These are phyloP conservation scores for Cephus sareptanus DNA, from an alignment of 2,888 invertebrate genomes.

Conservation along the genomic window DNA sequence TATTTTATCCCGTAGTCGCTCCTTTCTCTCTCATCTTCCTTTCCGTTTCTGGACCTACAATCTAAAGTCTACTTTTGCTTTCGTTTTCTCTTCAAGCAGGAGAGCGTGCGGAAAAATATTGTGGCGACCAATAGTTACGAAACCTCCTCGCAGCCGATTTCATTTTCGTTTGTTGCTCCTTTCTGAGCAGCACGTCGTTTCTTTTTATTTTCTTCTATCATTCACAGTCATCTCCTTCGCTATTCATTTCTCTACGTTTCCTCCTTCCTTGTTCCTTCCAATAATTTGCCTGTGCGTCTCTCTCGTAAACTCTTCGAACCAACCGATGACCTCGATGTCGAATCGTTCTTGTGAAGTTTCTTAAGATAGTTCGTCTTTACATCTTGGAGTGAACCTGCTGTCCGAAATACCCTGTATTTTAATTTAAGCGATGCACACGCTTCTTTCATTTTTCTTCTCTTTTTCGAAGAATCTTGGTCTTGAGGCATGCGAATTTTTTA, in stretches of 20 bases:
- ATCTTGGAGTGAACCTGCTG: no score
- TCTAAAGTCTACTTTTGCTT: no score
- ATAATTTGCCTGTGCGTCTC: background rate
- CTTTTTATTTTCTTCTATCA: background rate
- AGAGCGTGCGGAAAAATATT: background rate
- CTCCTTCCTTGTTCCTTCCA: no score
- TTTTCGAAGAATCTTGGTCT: no score
- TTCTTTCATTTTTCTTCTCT: no score
- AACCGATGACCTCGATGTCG: constrained; percentile 3
- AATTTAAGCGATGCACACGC: no score
- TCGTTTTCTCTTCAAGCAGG: no score
- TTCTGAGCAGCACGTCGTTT: constrained; percentile 2
- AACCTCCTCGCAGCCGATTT: background rate
- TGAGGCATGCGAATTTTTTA: background rate
- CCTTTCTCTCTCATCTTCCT: background rate
- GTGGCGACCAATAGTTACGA: constrained; percentile 13
- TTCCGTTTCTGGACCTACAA: background rate
- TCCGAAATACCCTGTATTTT: no score
- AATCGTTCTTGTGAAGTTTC: background rate
- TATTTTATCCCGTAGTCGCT: background rate
- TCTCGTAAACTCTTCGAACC: background rate
- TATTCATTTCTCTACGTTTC: no score
- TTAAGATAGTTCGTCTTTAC: background rate
- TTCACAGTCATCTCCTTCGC: background rate
- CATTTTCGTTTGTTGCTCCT: background rate